Evolutionary conservation across 2,888 invertebrate genomes (phyloP).

Genomic region (Ceriagrion tenellum): DNA sequence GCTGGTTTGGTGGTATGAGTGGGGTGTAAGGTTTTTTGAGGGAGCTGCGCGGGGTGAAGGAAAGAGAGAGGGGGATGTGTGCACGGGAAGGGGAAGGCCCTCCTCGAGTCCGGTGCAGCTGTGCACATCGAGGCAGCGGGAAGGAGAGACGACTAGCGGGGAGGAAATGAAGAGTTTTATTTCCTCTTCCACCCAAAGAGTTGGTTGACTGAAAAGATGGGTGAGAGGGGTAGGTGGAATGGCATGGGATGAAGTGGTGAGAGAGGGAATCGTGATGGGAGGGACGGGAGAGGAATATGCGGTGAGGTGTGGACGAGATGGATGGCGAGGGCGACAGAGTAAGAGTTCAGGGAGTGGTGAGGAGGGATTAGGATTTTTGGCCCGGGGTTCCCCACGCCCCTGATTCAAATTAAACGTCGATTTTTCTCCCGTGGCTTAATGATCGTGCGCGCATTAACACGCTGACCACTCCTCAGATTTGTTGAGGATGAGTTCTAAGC

Average conservation of each 20-base stretch:
- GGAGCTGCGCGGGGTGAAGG: not conserved
- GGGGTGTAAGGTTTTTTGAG: too few relatives aligned
- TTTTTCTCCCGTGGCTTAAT: not conserved
- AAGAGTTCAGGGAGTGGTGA: not conserved
- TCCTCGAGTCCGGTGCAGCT: conserved; percentile 61
- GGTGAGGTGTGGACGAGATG: not conserved
- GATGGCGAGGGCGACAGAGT: not conserved
- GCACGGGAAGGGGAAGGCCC: not conserved
- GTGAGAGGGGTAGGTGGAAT: not conserved
- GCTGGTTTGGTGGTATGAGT: not conserved
- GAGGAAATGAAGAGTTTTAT: conserved; percentile 38
- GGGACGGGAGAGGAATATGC: not conserved
- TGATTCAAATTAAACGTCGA: not conserved
- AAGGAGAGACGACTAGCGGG: not conserved
- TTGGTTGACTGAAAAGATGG: conserved; percentile 10
- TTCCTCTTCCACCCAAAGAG: conserved; percentile 61
- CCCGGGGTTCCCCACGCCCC: not conserved
- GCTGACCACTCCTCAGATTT: too few relatives aligned
- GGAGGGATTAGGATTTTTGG: not conserved
- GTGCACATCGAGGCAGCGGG: conserved; percentile 40
- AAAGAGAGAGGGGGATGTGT: not conserved
- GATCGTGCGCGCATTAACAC: too few relatives aligned
- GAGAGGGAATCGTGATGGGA: not conserved
- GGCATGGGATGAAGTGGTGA: not conserved
- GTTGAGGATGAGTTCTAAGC: too few relatives aligned